These are phyloP conservation scores for Eulemur mongoz DNA, from an alignment of 2,797 vertebrate species.

Conservation along the genomic window DNA sequence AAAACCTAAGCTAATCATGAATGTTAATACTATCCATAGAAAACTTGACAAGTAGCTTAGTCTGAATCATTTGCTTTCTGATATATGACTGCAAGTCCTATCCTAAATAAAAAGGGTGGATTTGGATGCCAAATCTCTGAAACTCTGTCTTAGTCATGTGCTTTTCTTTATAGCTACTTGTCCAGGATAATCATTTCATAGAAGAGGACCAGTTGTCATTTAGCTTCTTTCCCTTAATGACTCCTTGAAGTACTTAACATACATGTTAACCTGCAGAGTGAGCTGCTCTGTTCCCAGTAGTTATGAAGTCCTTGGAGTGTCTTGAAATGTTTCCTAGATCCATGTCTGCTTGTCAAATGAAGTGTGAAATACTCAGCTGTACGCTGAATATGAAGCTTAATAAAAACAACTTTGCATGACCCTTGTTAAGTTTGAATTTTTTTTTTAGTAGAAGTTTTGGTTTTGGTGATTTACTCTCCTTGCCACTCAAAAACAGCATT, in stretches of 20 bases:
- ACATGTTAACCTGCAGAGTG: conserved; percentile 30
- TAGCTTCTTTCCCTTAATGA: conserved; percentile 44
- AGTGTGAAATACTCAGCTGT: too few species aligned
- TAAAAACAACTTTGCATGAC: too few species aligned
- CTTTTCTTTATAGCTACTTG: conserved; percentile 20
- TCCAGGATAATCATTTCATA: conserved; percentile 38
- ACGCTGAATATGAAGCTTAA: too few species aligned
- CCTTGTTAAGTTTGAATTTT: conserved; percentile 12
- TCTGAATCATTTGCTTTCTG: conserved; percentile 20
- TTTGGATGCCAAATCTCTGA: conserved; percentile 21
- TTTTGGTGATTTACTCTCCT: too few species aligned
- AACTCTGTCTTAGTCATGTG: background rate
- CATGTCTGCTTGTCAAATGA: too few species aligned
- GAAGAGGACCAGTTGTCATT: conserved; percentile 27
- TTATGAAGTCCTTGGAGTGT: background rate
- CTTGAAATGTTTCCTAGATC: too few species aligned
- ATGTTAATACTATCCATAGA: conserved; percentile 32
- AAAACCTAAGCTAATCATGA: conserved; percentile 47
- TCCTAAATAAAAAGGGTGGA: background rate
- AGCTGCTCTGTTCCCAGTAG: conserved; percentile 16
- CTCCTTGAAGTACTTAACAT: conserved; percentile 61
- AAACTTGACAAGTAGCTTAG: conserved; percentile 56
- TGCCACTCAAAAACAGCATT: too few species aligned
- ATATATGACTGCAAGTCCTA: conserved; percentile 37
- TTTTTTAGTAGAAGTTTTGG: background rate